phyloP scores from a whole-genome alignment of 2,888 invertebrate genomes.

The Apamea epomidion region DNA sequence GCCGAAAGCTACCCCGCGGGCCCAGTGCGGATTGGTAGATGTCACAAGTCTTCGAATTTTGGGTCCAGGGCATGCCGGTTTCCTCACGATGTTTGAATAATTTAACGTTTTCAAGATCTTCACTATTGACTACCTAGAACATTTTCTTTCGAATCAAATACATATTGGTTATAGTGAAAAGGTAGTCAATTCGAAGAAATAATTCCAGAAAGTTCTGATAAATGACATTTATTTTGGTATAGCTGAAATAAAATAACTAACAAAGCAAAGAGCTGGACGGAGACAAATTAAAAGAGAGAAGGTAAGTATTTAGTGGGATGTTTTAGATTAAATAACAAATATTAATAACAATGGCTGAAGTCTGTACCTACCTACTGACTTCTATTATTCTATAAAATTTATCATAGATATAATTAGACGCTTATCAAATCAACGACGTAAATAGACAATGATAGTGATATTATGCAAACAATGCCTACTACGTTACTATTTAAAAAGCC shows the following conservation, averaged over 20 bases:
- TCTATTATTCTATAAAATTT: not conserved
- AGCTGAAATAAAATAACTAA: not conserved
- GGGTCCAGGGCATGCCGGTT: no score
- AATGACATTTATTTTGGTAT: not conserved
- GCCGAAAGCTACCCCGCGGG: no score
- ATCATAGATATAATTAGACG: conserved; percentile 29
- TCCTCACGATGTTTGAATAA: not conserved
- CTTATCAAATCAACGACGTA: conserved; percentile 24
- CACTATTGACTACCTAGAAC: no score
- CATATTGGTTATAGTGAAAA: conserved; percentile 1
- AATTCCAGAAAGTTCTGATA: not conserved
- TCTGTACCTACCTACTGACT: not conserved
- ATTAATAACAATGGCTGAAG: not conserved
- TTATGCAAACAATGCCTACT: conserved; percentile 27
- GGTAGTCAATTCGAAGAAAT: not conserved
- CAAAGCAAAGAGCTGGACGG: not conserved
- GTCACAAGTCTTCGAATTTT: no score
- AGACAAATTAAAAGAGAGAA: not conserved
- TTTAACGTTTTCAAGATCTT: not conserved
- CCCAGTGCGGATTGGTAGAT: no score
- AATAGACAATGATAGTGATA: conserved; percentile 15
- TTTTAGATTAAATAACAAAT: not conserved
- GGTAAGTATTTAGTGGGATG: no score
- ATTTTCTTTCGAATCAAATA: not conserved
- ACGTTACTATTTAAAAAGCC: conserved; percentile 24